phyloP scores from a whole-genome alignment of 2,797 vertebrate species.

The Sebastes matsubarae region DNA sequence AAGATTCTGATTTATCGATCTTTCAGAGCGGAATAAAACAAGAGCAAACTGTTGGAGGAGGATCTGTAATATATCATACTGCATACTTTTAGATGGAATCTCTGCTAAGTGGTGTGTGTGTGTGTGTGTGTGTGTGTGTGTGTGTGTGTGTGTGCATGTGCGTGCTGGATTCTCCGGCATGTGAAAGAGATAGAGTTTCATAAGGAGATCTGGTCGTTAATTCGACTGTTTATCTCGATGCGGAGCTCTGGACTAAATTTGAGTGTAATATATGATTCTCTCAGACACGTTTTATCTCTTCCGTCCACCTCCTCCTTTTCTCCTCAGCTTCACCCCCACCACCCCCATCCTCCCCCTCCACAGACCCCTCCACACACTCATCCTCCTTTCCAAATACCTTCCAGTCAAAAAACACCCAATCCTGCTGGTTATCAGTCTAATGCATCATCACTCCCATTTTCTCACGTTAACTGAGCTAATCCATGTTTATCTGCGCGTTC shows the following conservation, averaged over 20 bases:
- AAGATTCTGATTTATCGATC: slow-evolving; percentile 56
- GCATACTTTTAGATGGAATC: slow-evolving; percentile 55
- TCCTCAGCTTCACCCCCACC: slow-evolving; percentile 8
- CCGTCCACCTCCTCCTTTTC: slow-evolving; percentile 8
- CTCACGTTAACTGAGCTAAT: slow-evolving; percentile 35
- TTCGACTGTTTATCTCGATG: slow-evolving; percentile 68
- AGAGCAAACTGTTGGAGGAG: slow-evolving; percentile 57
- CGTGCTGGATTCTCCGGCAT: slow-evolving; percentile 51
- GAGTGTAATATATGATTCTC: slow-evolving; percentile 49
- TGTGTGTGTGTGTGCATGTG: slow-evolving; percentile 39
- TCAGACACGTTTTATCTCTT: slow-evolving; percentile 48
- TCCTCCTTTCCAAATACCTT: slow-evolving; percentile 53
- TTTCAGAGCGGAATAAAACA: slow-evolving; percentile 43
- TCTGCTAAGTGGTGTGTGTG: slow-evolving; percentile 46
- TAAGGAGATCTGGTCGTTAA: slow-evolving; percentile 71
- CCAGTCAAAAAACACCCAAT: slow-evolving; percentile 21
- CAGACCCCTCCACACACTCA: neutral
- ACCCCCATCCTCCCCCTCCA: neutral
- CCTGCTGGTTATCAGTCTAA: slow-evolving; percentile 42
- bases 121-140: slow-evolving; percentile 35
- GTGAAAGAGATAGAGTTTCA: slow-evolving; percentile 76
- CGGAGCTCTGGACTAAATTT: slow-evolving; percentile 61
- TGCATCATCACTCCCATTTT: slow-evolving; percentile 46
- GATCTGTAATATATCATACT: slow-evolving; percentile 58
- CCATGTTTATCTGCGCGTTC: slow-evolving; percentile 30